Base-by-base conservation (phyloP, 2,797 vertebrate species). In the Erethizon dorsatum region DNA sequence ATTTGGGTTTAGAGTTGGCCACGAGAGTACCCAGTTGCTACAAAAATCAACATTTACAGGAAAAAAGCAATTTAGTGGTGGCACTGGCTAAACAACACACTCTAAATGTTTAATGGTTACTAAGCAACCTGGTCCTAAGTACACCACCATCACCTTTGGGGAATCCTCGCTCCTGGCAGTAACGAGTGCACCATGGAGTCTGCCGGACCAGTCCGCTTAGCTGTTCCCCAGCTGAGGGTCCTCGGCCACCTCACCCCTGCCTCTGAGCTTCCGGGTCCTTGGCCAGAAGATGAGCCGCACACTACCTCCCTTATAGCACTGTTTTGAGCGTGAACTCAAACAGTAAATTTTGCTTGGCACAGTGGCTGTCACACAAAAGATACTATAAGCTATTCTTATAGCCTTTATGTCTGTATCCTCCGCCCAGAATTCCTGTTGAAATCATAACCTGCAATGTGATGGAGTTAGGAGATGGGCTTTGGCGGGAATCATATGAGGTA, bases 41-140 rank as follows among this genome's bases (percentile, higher is more conserved):
- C 33, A 75, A 45, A 88, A 78, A 95, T 94, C 67, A 88, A 57
- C 12, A 41, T 61, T 88, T 88, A 93, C 17, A 31, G 52, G 50
- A 67, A 52, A 95, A 93, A 96, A 95, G 33, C 47, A 92, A 90
- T 26, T 83, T 87, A 75, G 18, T 41, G 57, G 41, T 90, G 67
- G 50, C 85, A 52, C n/a, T 85, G 61, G 65, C 67, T 56, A 86
- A 91, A 88, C 6, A 79, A 31, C 47, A 77, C 65, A 31, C 57
- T 83, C 52, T 45, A 87, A 93, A 94, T 83, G 77, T 94, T 97
- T 90, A 84, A n/a, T 57, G 52, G 57, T 94, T 88, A 80, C 93
- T 83, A 85, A 94, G 95, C 31, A 11, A 87, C 87, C 37, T 33
- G 69, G 26, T 67, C 37, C 57, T 37, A 14, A 31, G 24, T 83